Evolutionary conservation across 2,888 invertebrate genomes (phyloP).

Genomic region (Philereme vetulata): DNA sequence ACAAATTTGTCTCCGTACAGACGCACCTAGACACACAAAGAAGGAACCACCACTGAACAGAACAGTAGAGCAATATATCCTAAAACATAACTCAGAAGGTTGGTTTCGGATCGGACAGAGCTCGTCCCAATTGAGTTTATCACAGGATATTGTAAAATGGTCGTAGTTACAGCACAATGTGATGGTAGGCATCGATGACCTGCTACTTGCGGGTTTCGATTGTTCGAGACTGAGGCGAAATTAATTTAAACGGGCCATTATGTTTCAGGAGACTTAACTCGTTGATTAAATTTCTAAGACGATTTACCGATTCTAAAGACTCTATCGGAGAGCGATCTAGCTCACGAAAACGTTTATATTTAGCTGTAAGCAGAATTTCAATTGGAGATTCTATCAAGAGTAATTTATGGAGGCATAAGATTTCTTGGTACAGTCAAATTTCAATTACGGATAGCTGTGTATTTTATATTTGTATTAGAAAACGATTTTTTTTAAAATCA

Average conservation of each 20-base stretch:
- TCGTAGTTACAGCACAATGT: conserved; percentile 67
- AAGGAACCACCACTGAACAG: conserved; percentile 11
- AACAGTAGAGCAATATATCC: conserved; percentile 38
- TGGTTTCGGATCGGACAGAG: conserved; percentile 45
- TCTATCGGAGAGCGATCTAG: conserved; percentile 30
- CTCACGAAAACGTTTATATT: conserved; percentile 33
- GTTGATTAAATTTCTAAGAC: conserved; percentile 31
- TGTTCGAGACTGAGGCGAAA: conserved; percentile 50
- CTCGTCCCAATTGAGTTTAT: conserved; percentile 75
- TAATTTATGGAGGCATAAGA: conserved; percentile 36
- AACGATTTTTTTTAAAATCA: conserved; percentile 23
- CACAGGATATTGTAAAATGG: conserved; percentile 81
- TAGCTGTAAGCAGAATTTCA: conserved; percentile 33
- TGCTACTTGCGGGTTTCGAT: conserved; percentile 49
- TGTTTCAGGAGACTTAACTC: conserved; percentile 25
- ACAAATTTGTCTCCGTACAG: conserved; percentile 74
- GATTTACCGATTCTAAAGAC: conserved; percentile 30
- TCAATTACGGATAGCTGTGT: conserved; percentile 36
- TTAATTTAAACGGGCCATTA: conserved; percentile 39
- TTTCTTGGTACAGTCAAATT: conserved; percentile 39
- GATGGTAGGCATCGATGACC: conserved; percentile 67
- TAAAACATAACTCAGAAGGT: conserved; percentile 57
- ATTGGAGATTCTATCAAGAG: conserved; percentile 34
- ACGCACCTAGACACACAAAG: conserved; percentile 33
- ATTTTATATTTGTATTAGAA: conserved; percentile 24